A percentile compares a stretch with the other conserved stretches of the same genome.
Evolutionary conservation across 2,113 vertebrate species (phyloP).

Genomic region (Carollia perspicillata): DNA sequence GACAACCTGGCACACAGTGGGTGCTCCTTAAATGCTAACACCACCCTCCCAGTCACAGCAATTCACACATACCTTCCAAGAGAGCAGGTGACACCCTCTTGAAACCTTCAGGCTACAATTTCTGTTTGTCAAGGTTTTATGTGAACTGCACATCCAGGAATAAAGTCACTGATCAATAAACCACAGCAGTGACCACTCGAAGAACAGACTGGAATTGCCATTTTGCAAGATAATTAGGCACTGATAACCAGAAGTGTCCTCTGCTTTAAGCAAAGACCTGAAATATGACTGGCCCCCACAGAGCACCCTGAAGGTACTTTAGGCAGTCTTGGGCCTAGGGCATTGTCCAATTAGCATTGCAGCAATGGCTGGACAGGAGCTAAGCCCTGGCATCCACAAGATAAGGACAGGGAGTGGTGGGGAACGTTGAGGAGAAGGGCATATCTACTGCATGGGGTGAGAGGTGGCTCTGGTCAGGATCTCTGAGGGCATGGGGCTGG

Average conservation of each 20-base stretch:
- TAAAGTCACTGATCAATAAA: not conserved
- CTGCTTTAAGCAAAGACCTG: not conserved
- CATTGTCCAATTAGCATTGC: not conserved
- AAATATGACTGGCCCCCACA: not conserved
- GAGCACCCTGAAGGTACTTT: not conserved
- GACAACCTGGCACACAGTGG: not conserved
- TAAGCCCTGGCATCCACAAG: accelerated
- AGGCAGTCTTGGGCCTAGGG: not conserved
- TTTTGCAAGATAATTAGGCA: not conserved
- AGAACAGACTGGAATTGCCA: not conserved
- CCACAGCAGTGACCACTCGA: not conserved
- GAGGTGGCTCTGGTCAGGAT: not conserved
- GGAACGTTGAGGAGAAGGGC: not conserved
- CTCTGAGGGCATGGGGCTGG: not conserved
- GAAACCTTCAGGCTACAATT: not conserved
- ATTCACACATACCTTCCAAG: not conserved
- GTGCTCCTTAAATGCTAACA: not conserved
- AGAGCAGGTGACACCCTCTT: accelerated
- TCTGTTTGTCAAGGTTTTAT: not conserved
- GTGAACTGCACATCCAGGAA: not conserved
- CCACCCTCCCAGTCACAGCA: not conserved
- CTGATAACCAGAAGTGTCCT: not conserved
- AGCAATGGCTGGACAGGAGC: not conserved
- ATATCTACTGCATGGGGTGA: accelerated
- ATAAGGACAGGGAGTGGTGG: not conserved